A percentile compares a stretch with the other conserved stretches of the same genome.
Conservation (phyloP, 2,888 invertebrate species). For the Ophioninae sp. region DNA sequence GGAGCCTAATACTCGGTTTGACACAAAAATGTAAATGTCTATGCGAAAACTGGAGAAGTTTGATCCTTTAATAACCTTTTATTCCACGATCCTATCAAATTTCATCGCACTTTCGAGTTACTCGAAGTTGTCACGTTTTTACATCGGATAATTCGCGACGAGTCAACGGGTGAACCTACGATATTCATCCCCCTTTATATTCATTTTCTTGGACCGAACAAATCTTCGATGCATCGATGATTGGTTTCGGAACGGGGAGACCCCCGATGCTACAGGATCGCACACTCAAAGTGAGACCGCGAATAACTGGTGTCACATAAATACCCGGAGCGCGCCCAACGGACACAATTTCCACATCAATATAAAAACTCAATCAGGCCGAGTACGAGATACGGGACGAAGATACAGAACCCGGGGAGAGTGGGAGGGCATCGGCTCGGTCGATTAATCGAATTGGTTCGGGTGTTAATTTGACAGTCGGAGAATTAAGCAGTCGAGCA, state of each 20-base stretch:
- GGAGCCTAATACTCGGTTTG: no score
- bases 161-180: no score
- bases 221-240: no score
- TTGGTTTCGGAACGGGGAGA: no score
- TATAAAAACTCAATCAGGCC: conserved; percentile 44
- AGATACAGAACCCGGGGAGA: conserved; percentile 17
- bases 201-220: no score
- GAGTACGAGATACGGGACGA: background rate
- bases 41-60: no score
- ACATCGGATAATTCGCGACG: no score
- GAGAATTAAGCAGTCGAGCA: conserved; percentile 44
- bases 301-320: conserved; percentile 9
- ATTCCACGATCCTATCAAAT: background rate
- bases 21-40: no score
- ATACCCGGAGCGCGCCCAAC: background rate
- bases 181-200: no score
- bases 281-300: background rate
- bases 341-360: conserved; percentile 17
- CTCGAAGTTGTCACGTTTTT: no score
- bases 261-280: background rate
- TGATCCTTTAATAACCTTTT: no score
- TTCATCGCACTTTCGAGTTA: background rate
- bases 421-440: background rate
- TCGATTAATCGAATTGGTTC: conserved; percentile 48
- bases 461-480: conserved; percentile 45